phyloP scores from a whole-genome alignment of 2,888 invertebrate species.

The Oligia strigilis region DNA sequence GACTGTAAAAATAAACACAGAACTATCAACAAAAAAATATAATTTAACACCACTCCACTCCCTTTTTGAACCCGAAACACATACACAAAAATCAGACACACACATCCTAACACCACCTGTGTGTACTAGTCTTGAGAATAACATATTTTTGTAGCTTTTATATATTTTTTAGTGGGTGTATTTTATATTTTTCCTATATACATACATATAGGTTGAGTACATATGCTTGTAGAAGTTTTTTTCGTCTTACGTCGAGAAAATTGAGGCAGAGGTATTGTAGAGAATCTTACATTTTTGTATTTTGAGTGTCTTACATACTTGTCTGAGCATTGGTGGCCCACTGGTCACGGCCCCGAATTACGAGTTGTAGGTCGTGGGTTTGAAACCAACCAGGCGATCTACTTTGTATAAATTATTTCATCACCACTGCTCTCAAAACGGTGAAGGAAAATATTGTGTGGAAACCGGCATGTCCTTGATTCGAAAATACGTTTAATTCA shows the following conservation, averaged over 20 bases:
- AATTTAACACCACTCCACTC: constrained; percentile 69
- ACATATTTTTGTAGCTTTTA: constrained; percentile 90
- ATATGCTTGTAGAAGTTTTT: constrained; percentile 47
- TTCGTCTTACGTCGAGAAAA: constrained; percentile 60
- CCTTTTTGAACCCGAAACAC: constrained; percentile 64
- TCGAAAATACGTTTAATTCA: background rate
- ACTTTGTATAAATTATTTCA: background rate
- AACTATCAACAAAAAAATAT: background rate
- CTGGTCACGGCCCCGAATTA: background rate
- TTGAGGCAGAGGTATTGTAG: constrained; percentile 42
- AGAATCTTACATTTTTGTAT: constrained; percentile 6
- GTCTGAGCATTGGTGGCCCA: background rate
- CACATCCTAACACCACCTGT: constrained; percentile 79
- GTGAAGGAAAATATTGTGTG: background rate
- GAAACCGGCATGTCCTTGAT: background rate
- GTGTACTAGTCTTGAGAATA: constrained; percentile 88
- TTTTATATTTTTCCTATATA: constrained; percentile 89
- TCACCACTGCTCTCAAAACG: background rate
- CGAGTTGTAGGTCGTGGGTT: too few species aligned
- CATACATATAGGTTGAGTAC: constrained; percentile 54
- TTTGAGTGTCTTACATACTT: background rate
- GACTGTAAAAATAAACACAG: background rate
- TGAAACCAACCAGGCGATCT: background rate
- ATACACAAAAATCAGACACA: constrained; percentile 72
- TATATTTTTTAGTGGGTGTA: constrained; percentile 87